Evolutionary conservation across 2,113 vertebrate species (phyloP).

Genomic region (Axis porcinus): DNA sequence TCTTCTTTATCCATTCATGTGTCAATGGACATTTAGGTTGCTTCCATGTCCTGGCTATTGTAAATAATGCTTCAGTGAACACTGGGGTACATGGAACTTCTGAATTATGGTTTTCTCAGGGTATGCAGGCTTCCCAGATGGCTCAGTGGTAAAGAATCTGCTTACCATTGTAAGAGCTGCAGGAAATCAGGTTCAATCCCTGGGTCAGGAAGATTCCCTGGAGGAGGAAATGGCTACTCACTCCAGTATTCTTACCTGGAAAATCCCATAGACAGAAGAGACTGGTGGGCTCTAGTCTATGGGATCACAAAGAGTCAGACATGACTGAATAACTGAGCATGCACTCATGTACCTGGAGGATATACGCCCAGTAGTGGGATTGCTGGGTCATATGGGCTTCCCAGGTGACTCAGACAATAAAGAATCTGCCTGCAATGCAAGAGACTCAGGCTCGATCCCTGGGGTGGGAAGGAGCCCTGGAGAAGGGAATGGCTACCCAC

Average conservation of each 20-base stretch:
- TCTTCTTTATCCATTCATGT: background rate
- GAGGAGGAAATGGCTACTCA: background rate
- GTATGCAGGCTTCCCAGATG: background rate
- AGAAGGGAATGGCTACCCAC: background rate
- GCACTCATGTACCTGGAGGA: fast-evolving
- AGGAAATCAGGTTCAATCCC: background rate
- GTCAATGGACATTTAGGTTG: background rate
- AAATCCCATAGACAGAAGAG: background rate
- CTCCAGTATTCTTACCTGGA: background rate
- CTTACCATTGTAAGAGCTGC: background rate
- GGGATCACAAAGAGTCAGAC: background rate
- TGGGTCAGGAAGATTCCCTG: background rate
- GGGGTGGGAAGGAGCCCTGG: background rate
- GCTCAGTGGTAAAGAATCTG: background rate
- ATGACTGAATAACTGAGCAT: background rate
- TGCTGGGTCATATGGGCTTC: background rate
- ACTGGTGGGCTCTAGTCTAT: background rate
- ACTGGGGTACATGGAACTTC: background rate
- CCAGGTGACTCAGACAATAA: background rate
- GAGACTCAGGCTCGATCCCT: background rate
- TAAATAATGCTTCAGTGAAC: background rate
- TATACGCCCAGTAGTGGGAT: background rate
- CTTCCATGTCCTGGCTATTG: background rate
- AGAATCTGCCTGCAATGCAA: background rate
- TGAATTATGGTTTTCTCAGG: background rate